phyloP scores from a whole-genome alignment of 1,140 invertebrate species.

The Drosophila ogumai region DNA sequence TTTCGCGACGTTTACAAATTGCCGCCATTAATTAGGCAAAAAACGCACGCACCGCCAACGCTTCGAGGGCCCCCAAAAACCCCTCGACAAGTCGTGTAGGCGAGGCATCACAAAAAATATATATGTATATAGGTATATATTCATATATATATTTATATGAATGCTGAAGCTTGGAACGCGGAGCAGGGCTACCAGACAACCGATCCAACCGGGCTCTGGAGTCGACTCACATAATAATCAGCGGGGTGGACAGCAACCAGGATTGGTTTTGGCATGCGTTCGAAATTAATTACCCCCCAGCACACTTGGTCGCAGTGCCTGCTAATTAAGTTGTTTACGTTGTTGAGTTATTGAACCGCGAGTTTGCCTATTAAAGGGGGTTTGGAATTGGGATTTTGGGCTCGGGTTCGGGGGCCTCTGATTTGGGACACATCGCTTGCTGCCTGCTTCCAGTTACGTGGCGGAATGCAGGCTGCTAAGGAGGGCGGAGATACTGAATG shows the following conservation, averaged over 20 bases:
- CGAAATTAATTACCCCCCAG: constrained; percentile 73
- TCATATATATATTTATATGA: constrained; percentile 35
- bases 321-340: constrained; percentile 81
- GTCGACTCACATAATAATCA: constrained; percentile 76
- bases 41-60: constrained; percentile 72
- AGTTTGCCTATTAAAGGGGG: constrained; percentile 25
- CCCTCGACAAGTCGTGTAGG: constrained; percentile 49
- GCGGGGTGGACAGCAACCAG: constrained; percentile 80
- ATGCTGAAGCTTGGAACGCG: constrained; percentile 22
- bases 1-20: constrained; percentile 84
- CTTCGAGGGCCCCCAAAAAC: constrained; percentile 39
- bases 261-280: constrained; percentile 76
- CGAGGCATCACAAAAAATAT: constrained; percentile 45
- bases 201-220: constrained; percentile 39
- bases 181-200: constrained; percentile 40
- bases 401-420: constrained; percentile 16
- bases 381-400: constrained; percentile 4
- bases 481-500: constrained; percentile 1
- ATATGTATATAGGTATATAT: not conserved
- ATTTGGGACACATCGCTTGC: constrained; percentile 46
- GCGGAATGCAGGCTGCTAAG: constrained; percentile 42
- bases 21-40: constrained; percentile 83
- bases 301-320: constrained; percentile 40
- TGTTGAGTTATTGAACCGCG: constrained; percentile 76
- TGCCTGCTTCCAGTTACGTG: constrained; percentile 48